Evolutionary conservation across 1,140 invertebrate genomes (phyloP).

Genomic region (Drosophila guanche): DNA sequence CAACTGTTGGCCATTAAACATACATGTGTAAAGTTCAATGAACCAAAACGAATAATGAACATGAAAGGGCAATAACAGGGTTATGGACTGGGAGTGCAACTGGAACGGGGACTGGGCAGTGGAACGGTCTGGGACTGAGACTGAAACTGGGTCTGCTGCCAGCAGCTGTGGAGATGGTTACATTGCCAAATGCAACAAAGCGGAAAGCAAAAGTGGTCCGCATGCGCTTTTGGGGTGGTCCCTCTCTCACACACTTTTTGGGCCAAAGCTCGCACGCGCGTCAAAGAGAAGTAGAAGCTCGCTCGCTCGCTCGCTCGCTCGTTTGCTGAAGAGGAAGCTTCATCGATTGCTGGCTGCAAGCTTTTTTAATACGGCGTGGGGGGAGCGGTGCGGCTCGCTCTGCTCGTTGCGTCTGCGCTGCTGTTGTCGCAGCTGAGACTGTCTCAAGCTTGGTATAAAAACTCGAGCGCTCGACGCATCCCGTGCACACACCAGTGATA

Average conservation of each 20-base stretch:
- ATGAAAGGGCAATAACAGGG: constrained; percentile 64
- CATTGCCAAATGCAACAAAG: constrained; percentile 36
- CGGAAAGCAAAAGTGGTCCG: constrained; percentile 45
- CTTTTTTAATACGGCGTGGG: too few relatives aligned
- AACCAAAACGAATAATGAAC: constrained; percentile 41
- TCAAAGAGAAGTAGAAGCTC: neutral
- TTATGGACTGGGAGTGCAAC: constrained; percentile 44
- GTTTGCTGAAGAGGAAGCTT: constrained; percentile 22
- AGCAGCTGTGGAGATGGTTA: constrained; percentile 4
- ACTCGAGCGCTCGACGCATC: constrained; percentile 59
- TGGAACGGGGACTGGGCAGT: constrained; percentile 15
- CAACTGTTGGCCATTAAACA: neutral
- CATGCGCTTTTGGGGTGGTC: constrained; percentile 14
- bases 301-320: constrained; percentile 6
- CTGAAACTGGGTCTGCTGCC: too few relatives aligned
- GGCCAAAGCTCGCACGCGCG: constrained; percentile 40
- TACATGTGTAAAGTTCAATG: constrained; percentile 54
- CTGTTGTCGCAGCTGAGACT: constrained; percentile 31
- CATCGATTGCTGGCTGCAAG: constrained; percentile 5
- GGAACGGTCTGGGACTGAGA: constrained; percentile 20
- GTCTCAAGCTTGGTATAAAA: constrained; percentile 73
- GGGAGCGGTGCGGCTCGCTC: too few relatives aligned
- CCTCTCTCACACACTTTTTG: constrained; percentile 30
- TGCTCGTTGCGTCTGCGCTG: constrained; percentile 15
- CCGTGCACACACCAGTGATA: constrained; percentile 67